Conservation (phyloP, 1,140 invertebrate genomes). For the Batillaria attramentaria region DNA sequence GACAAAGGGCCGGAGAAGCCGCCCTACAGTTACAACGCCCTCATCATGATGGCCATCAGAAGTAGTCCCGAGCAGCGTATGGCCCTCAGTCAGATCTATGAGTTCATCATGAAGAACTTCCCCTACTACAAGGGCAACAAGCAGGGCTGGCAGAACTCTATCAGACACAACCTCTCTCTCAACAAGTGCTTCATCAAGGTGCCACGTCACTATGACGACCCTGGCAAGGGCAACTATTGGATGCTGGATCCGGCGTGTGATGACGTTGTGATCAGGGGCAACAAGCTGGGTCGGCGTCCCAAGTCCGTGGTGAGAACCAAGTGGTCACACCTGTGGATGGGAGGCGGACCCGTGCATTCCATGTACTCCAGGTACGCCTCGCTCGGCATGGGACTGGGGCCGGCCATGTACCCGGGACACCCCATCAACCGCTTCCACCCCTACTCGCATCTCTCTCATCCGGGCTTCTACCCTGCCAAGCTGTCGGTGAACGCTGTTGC, state of each 20-base stretch:
- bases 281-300: slow-evolving; percentile 89
- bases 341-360: slow-evolving; percentile 80
- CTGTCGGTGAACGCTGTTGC: slow-evolving; percentile 24
- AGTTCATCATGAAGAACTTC: slow-evolving; percentile 99
- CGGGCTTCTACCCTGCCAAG: slow-evolving; percentile 27
- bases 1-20: slow-evolving; percentile 74
- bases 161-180: slow-evolving; percentile 94
- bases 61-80: slow-evolving; percentile 93
- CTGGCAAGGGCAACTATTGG: slow-evolving; percentile 90
- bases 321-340: slow-evolving; percentile 85
- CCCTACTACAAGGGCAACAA: slow-evolving; percentile 98
- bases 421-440: slow-evolving; percentile 30
- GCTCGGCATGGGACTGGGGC: slow-evolving; percentile 83
- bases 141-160: slow-evolving; percentile 99
- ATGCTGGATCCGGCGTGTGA: slow-evolving; percentile 80
- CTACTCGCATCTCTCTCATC: slow-evolving; percentile 19
- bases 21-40: slow-evolving; percentile 97
- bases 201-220: slow-evolving; percentile 77
- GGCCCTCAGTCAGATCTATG: slow-evolving; percentile 99
- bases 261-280: slow-evolving; percentile 97
- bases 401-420: slow-evolving; percentile 16
- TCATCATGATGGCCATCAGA: slow-evolving; percentile 99
- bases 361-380: slow-evolving; percentile 84
- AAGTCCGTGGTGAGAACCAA: slow-evolving; percentile 73
- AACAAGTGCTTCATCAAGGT: slow-evolving; percentile 99